These are phyloP conservation scores for Nesidiocoris tenuis DNA, from an alignment of 2,888 invertebrate genomes.

Conservation along the genomic window DNA sequence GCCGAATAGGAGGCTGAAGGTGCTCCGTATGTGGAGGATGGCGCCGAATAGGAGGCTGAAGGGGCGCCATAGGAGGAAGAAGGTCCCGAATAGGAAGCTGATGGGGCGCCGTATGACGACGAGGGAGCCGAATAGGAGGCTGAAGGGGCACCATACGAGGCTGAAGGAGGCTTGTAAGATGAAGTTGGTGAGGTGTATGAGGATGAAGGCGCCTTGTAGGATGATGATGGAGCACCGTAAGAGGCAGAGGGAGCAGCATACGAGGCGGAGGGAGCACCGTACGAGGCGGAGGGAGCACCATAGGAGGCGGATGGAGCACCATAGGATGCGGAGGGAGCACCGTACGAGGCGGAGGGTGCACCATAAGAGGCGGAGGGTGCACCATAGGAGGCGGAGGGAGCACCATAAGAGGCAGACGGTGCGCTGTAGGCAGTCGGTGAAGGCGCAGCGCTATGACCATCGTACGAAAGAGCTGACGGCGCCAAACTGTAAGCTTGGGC, in stretches of 20 bases:
- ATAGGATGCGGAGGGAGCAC: conserved; percentile 6
- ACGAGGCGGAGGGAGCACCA: conserved; percentile 13
- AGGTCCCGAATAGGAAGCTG: conserved; percentile 17
- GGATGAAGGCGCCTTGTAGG: conserved; percentile 43
- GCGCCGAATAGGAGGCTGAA: conserved; percentile 13
- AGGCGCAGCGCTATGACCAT: conserved; percentile 25
- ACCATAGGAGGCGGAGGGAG: conserved; percentile 46
- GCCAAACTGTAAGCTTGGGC: conserved; percentile 21
- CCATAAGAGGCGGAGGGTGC: conserved; percentile 17
- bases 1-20: conserved; percentile 10
- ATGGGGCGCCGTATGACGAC: conserved; percentile 1
- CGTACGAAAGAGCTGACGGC: conserved; percentile 2
- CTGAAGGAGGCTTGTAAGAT: conserved; percentile 22
- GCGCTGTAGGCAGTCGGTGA: conserved; percentile 29
- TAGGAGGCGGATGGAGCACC: conserved; percentile 13
- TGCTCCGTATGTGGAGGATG: conserved; percentile 18
- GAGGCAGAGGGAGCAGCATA: conserved; percentile 47
- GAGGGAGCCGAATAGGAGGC: conserved; percentile 45
- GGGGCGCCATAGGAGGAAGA: conserved; percentile 11
- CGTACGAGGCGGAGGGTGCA: conserved; percentile 9
- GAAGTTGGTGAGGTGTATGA: conserved; percentile 5
- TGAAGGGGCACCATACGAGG: conserved; percentile 36
- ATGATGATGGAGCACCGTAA: conserved; percentile 33
- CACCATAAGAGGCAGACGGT: not conserved
- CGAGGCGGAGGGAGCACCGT: conserved; percentile 26